Base-by-base conservation (phyloP, 2,888 invertebrate genomes). In the Serrognathus titanus region DNA sequence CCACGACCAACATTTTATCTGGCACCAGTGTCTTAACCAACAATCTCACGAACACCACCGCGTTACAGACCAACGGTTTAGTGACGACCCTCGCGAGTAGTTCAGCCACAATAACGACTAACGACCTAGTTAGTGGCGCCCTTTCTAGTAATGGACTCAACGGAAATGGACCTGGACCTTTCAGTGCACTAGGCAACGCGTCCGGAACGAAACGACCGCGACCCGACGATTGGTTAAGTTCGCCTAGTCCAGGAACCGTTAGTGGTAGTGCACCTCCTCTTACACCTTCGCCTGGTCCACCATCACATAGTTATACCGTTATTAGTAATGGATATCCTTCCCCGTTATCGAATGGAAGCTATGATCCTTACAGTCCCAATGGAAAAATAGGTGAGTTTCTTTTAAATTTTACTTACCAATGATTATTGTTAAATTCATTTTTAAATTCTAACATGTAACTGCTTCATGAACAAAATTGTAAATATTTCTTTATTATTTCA, bases 291-390 rank as follows among this genome's bases (percentile, higher is more conserved):
- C 86, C 87, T 53, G 82, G 82, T 41, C 85, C 86, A 9, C 82
- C 78, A 24, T 66, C 71, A 20, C 75, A 78, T 65, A 76, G 82
- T 58, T 84, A 82, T 72, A 76, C 78, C 37, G 73, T 75, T 57
- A 82, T 83, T 64, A 85, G 84, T 73, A 90, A 90, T 70, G 92
- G 92, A 53, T 93, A 92, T 77, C 88, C 91, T 51, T 92, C 92
- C 65, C 92, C 92, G 13, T 85, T 92, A 82, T 92, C 91, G 52
- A 88, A 90, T 12, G 87, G 91, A 77, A 92, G 92, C 84, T 93
- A 92, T 81, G 92, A 92, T 69, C 91, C 92, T 2, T 92, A 92
- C 78, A 92, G 92, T 80, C 92, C 92, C n/a, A 91, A 90, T 78
- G 91, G 90, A 72, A 92, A 92, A 84, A 85, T 90, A 83, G 90